phyloP scores from a whole-genome alignment of 1,140 invertebrate species.

The Euwallacea fornicatus region DNA sequence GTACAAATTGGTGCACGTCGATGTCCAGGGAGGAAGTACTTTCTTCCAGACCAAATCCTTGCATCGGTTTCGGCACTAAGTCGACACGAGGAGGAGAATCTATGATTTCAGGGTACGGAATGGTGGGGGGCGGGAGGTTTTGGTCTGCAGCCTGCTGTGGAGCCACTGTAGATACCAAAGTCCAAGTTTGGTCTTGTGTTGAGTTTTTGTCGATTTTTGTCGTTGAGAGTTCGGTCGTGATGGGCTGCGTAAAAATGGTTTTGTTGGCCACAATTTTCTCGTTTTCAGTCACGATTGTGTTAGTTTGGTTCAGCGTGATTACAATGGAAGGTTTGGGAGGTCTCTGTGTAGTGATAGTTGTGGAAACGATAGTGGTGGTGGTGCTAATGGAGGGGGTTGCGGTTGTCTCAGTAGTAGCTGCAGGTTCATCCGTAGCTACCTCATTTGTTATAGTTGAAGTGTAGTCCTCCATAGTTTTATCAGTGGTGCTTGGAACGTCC shows the following conservation, averaged over 20 bases:
- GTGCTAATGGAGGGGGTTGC: neutral
- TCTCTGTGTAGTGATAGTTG: slow-evolving; percentile 3
- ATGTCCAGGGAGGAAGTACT: slow-evolving; percentile 66
- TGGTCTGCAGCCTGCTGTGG: slow-evolving; percentile 42
- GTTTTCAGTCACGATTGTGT: slow-evolving; percentile 25
- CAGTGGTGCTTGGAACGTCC: neutral
- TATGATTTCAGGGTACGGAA: slow-evolving; percentile 31
- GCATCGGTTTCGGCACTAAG: slow-evolving; percentile 60
- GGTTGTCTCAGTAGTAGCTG: neutral
- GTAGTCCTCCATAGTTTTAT: neutral
- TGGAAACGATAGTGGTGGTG: neutral
- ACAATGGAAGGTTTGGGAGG: slow-evolving; percentile 34
- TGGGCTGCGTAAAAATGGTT: neutral
- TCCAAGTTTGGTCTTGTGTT: slow-evolving; percentile 43
- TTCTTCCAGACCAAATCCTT: slow-evolving; percentile 72
- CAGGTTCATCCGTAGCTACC: neutral
- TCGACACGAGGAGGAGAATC: slow-evolving; percentile 53
- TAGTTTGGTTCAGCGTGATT: slow-evolving; percentile 38
- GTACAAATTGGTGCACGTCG: slow-evolving; percentile 53
- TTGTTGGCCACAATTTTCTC: slow-evolving; percentile 25
- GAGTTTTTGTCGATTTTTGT: slow-evolving; percentile 15
- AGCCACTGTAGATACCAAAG: slow-evolving; percentile 47
- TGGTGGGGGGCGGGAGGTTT: slow-evolving; percentile 19
- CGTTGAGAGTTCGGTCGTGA: slow-evolving; percentile 6
- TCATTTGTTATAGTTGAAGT: neutral